Evolutionary conservation across 2,113 vertebrate species (phyloP), one percentile per base, ranked within the genome.

Genomic region (Pongo abelii): DNA sequence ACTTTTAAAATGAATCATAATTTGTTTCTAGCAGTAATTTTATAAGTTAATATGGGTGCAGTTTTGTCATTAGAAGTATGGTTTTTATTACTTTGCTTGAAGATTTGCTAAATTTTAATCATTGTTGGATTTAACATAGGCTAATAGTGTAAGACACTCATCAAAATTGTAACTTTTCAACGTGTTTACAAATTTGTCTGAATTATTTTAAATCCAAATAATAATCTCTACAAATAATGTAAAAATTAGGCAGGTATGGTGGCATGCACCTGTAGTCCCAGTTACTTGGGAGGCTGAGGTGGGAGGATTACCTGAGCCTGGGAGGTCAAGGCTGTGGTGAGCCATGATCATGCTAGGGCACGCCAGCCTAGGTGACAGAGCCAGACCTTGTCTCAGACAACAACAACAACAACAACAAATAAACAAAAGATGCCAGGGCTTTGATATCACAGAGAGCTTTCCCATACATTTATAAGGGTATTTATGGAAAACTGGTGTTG

Each of bases 391-490:
- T 64, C 61, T 32, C 61, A 13, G 30, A 18, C 17, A 64, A 18
- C 17, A 55, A 55, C 18, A 18, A 55, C 18, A 55, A 20, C 17
- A 55, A 55, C 52, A 55, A 20, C 52, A 55, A 64, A 64, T 30
- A 64, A 64, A 61, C 59, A 91, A 97, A 96, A 98, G 93, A 98
- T 98, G 48, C 88, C 89, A 97, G 87, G 57, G 93, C 93, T 92
- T 98, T 79, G 90, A 11, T 96, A 81, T 97, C 94, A 98, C 97
- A 97, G 95, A 97, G 96, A 98, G 84, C 94, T 94, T 97, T 97
- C 90, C 93, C 95, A 97, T 94, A 96, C 95, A 95, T 97, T 96
- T 98, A 96, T 96, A 97, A 98, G 97, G 98, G 97, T 96, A 93
- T 91, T 83, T 98, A 95, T 95, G 94, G 84, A 96, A 97, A 98